Evolutionary conservation across 2,113 vertebrate genomes (phyloP), one percentile per base, ranked within the genome.

Genomic region (Martes martes): DNA sequence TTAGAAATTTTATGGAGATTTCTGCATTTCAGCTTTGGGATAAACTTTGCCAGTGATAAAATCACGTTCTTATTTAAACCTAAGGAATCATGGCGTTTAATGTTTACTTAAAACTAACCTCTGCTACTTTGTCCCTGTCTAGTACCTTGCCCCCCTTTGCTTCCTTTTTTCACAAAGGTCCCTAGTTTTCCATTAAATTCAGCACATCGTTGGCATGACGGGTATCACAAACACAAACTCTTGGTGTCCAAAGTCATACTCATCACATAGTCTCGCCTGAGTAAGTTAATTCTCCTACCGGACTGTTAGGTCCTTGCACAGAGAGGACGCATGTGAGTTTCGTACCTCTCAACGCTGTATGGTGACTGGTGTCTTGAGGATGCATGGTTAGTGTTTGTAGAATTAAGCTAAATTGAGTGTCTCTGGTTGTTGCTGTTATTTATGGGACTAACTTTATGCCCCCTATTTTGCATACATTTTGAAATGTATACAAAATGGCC

Each of bases 1-100:
- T 42, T 45, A 92, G 90, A 98, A 96, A 87, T 95, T 91, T 97
- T 86, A 33, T 78, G 15, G 69, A 7, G 8, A 14, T 94, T 39
- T 1, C 65, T 97, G 23, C 82, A 14, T 55, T 98, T 97, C 83
- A 89, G 14, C 76, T 92, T 61, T 93, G 89, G 42, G 45, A 82
- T 92, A 82, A 69, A 74, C 55, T 95, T 93, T 94, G 0, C 28
- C 82, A 95, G 28, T 89, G 91, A 94, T 76, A 42, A 78, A 95
- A 90, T 87, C n/a, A 94, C 18, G 73, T 80, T 76, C 71, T 15
- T 16, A 71, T 24, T 89, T 78, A 82, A 73, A 2, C 26, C 42
- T 79, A 73, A 92, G 36, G 33, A 28, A 33, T 84, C 71, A 85
- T 2, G 0, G 4, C 7, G 0, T 78, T 96, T 83, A 82, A 39